Evolutionary conservation across 2,888 invertebrate species (phyloP).

Genomic region (Diadegma fenestrale): DNA sequence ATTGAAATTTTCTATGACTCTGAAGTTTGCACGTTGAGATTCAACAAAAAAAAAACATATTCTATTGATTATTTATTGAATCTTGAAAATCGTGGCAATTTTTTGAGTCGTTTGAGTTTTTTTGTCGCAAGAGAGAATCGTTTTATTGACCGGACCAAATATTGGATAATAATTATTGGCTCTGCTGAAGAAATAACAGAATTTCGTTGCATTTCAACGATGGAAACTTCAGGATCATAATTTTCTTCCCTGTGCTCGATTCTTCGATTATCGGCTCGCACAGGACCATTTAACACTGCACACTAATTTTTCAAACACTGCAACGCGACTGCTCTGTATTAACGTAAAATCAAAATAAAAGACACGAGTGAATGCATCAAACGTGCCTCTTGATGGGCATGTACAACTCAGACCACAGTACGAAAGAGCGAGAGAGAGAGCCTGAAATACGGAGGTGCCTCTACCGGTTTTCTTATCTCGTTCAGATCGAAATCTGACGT

Average conservation of each 20-base stretch:
- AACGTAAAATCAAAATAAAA: not conserved
- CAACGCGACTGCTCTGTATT: not conserved
- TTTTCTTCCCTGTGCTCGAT: not conserved
- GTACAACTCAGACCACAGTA: slow-evolving; percentile 1
- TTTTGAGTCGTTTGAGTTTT: too few relatives aligned
- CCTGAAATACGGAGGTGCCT: slow-evolving; percentile 60
- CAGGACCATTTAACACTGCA: not conserved
- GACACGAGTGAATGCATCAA: slow-evolving; percentile 42
- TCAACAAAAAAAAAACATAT: too few relatives aligned
- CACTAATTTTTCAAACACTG: not conserved
- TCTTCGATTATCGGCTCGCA: not conserved
- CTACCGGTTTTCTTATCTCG: slow-evolving; percentile 81
- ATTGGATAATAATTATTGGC: too few relatives aligned
- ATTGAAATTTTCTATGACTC: too few relatives aligned
- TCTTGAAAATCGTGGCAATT: too few relatives aligned
- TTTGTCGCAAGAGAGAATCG: too few relatives aligned
- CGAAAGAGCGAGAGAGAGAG: slow-evolving; percentile 47
- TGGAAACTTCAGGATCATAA: too few relatives aligned
- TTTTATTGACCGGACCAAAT: too few relatives aligned
- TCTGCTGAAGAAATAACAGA: too few relatives aligned
- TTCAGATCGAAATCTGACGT: slow-evolving; percentile 80
- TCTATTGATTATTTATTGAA: too few relatives aligned
- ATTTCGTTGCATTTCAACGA: too few relatives aligned
- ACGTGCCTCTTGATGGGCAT: slow-evolving; percentile 37
- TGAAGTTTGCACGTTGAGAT: too few relatives aligned